Percentiles rank a stretch among this genome's conserved stretches.
phyloP scores from a whole-genome alignment of 2,888 invertebrate genomes.

The Baccha elongata region DNA sequence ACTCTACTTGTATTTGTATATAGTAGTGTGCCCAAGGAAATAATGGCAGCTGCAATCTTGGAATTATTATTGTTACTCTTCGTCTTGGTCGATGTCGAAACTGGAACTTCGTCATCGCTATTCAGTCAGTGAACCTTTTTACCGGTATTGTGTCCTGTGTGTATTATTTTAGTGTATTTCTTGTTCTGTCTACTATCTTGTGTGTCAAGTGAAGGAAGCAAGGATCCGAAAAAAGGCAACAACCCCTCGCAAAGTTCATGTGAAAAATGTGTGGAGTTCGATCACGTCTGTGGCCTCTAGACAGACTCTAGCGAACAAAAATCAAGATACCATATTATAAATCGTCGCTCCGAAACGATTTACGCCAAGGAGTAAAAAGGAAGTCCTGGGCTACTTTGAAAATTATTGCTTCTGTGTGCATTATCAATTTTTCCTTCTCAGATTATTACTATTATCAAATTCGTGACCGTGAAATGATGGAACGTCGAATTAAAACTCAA shows the following conservation, averaged over 20 bases:
- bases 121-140: no score
- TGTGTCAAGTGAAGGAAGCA: conserved; percentile 75
- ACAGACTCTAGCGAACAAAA: conserved; percentile 48
- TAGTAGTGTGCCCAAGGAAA: no score
- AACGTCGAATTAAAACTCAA: background rate
- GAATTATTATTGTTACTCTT: no score
- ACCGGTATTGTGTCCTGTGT: conserved; percentile 42
- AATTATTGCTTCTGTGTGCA: background rate
- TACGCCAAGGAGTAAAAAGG: background rate
- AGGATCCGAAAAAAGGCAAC: conserved; percentile 41
- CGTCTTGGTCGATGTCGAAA: conserved; percentile 8
- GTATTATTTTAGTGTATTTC: conserved; percentile 52
- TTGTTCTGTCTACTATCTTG: conserved; percentile 74
- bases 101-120: no score
- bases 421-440: background rate
- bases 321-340: conserved; percentile 65
- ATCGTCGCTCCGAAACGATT: no score
- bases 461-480: conserved; percentile 17
- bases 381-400: background rate
- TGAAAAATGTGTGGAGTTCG: conserved; percentile 76
- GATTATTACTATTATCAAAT: conserved; percentile 11
- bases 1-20: no score
- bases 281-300: conserved; percentile 70
- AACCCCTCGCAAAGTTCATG: conserved; percentile 54
- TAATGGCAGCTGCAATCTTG: conserved; percentile 74